These are phyloP conservation scores for Pyrocoelia pectoralis DNA, from an alignment of 2,888 invertebrate species.

Conservation along the genomic window DNA sequence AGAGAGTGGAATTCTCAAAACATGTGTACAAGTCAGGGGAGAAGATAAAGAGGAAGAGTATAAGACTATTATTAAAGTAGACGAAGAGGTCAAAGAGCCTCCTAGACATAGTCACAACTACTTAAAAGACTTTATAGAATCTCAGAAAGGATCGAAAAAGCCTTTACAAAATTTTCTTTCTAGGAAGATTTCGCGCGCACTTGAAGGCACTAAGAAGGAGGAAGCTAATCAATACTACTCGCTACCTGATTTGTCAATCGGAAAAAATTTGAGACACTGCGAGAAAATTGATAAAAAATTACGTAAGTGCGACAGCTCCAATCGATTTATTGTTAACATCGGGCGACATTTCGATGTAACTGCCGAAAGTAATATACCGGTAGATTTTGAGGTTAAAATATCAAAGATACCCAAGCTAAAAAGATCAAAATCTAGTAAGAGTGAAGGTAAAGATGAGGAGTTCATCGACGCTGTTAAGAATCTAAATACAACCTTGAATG, in stretches of 20 bases:
- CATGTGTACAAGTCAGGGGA: slow-evolving; percentile 47
- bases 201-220: slow-evolving; percentile 59
- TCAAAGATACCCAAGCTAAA: slow-evolving; percentile 55
- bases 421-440: slow-evolving; percentile 38
- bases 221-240: slow-evolving; percentile 76
- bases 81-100: slow-evolving; percentile 34
- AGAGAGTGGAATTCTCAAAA: slow-evolving; percentile 37
- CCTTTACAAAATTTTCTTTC: slow-evolving; percentile 58
- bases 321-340: slow-evolving; percentile 59
- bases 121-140: slow-evolving; percentile 56
- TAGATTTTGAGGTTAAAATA: slow-evolving; percentile 59
- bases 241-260: slow-evolving; percentile 74
- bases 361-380: slow-evolving; percentile 51
- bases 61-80: slow-evolving; percentile 54
- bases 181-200: slow-evolving; percentile 57
- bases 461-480: slow-evolving; percentile 55
- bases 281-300: slow-evolving; percentile 77
- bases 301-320: slow-evolving; percentile 59
- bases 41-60: slow-evolving; percentile 36
- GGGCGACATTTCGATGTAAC: slow-evolving; percentile 59
- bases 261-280: slow-evolving; percentile 73
- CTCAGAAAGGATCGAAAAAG: slow-evolving; percentile 56
- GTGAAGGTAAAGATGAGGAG: slow-evolving; percentile 36
- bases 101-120: slow-evolving; percentile 59
- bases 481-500: slow-evolving; percentile 51